Evolutionary conservation across 1,140 invertebrate genomes (phyloP).

Genomic region (Brachionus paranguensis): DNA sequence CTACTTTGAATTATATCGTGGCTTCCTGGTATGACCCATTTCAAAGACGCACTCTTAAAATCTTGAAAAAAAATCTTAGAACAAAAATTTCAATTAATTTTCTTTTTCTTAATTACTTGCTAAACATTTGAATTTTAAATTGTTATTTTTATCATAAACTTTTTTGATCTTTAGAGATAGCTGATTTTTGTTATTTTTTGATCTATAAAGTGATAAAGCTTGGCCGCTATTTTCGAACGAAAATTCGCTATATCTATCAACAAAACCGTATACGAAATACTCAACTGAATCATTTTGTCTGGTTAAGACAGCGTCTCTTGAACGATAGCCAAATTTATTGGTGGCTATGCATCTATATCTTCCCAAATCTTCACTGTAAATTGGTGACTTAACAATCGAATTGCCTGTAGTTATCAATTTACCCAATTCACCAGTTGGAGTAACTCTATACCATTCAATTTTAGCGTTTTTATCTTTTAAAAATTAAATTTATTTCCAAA

Average conservation of each 20-base stretch:
- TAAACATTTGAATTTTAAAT: background rate
- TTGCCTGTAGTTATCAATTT: background rate
- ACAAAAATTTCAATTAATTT: no score
- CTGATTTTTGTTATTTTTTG: background rate
- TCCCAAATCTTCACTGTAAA: background rate
- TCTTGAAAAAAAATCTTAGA: background rate
- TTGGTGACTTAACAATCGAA: background rate
- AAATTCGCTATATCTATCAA: background rate
- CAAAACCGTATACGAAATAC: slow-evolving; percentile 10
- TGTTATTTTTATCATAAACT: background rate
- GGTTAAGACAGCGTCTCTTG: background rate
- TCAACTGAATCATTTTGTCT: slow-evolving; percentile 32
- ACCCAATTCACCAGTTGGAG: background rate
- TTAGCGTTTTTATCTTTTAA: background rate
- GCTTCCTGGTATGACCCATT: background rate
- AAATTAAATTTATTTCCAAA: background rate
- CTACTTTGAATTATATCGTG: background rate
- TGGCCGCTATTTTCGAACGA: background rate
- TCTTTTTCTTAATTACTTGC: background rate
- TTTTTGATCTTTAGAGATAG: background rate
- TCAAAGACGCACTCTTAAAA: background rate
- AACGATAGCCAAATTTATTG: background rate
- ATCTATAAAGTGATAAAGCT: background rate
- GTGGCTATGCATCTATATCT: slow-evolving; percentile 6
- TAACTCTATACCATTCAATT: slow-evolving; percentile 18